Evolutionary conservation across 2,797 vertebrate genomes (phyloP), one percentile per base, ranked within the genome.

Genomic region (Enteromius thamalakanensis): DNA sequence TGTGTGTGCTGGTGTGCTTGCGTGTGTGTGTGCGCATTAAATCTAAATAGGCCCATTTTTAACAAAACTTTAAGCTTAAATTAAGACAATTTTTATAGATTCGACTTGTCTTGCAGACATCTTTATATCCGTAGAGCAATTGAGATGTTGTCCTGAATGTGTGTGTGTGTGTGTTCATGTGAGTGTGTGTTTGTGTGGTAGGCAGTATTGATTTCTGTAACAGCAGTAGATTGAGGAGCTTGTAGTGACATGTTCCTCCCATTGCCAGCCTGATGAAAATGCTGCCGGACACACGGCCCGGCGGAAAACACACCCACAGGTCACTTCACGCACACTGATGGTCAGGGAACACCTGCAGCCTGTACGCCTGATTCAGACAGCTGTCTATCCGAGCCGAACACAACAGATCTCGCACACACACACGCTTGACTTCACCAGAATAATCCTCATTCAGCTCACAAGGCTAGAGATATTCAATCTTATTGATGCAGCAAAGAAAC

Each of bases 151-250:
- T 81, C 83, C 76, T 84, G 45, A 55, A 91, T 88, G 84, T 87
- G 88, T 26, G 26, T 26, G 26, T 26, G 26, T 26, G 26, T 26
- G 26, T 85, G 84, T 81, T 84, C 86, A 88, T 83, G 83, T 79
- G 23, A 65, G 65, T 40, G 37, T 81, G 14, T 32, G 26, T 77
- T 6, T 65, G 55, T 53, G 1, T 45, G 14, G 47, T 86, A 86
- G 49, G 80, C 85, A 75, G 82, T 92, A 94, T 94, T 91, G 94
- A 95, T 94, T 89, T 91, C 87, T 86, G 89, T 90, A 91, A 92
- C 92, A 93, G 88, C 90, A 92, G 92, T 92, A 93, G 91, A 95
- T 92, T 91, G 94, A 94, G 90, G 89, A 92, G 93, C 84, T 88
- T 86, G 84, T 90, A 90, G 88, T 88, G 92, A 92, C 91, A 90